Evolutionary conservation across 2,113 vertebrate genomes (phyloP), one percentile per base, ranked within the genome.

Genomic region (Lagopus muta): DNA sequence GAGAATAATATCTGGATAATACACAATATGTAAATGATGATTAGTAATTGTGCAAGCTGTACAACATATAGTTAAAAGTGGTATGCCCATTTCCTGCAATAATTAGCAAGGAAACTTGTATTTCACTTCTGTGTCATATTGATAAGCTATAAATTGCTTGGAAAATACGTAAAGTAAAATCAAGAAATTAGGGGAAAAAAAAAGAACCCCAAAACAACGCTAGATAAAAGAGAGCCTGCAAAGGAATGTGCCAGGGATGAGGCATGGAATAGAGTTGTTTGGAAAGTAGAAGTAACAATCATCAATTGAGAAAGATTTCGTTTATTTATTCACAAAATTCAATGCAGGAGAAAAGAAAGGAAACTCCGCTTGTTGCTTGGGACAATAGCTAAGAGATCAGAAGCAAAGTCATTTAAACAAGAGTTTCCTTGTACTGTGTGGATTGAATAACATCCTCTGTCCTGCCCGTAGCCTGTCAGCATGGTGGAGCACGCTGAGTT

Each of bases 401-500:
- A 82, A 85, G 32, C n/a, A 58, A 30, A 50, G 1, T 15, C 13
- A 38, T 40, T 36, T n/a, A 34, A 78, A 84, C 22, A 16, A 3
- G 16, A 0, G 2, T 2, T 78, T 79, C 50, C 18, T 28, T 66
- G 66, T 55, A 2, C 22, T 66, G 1, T 71, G 43, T 43, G 1
- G 42, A 7, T 16, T 86, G 81, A 95, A 13, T 36, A 66, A 10
- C 40, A 6, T 8, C 94, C 92, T 89, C 71, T 74, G 55, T 40
- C 12, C 91, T 32, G 2, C 84, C 93, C 67, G 45, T 70, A 97
- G 97, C 97, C 98, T 22, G 96, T 96, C 97, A 98, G 95, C 88
- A 99, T 99, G 99, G 98, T 98, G 91, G 98, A 98, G 16, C 99
- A 99, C 97, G 97, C 98, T 0, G 98, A 99, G 97, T 99, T 99